A percentile compares a stretch with the other conserved stretches of the same genome.
These are phyloP conservation scores for Neodon shergylaensis DNA, from an alignment of 2,113 vertebrate genomes.

Conservation along the genomic window DNA sequence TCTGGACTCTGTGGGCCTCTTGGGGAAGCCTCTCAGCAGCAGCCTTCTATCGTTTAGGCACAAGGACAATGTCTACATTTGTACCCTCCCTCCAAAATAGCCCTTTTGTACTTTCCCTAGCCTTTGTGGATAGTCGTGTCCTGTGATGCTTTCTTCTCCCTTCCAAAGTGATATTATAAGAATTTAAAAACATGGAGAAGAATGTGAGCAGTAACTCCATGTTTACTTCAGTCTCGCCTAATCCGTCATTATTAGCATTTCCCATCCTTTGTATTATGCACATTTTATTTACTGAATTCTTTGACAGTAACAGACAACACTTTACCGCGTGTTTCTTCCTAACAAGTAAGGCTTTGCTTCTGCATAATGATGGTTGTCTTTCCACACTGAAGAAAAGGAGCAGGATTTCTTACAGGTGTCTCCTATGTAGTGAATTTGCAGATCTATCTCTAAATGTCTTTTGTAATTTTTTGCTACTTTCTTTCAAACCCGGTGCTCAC, in stretches of 20 bases:
- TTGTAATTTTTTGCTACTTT: not conserved
- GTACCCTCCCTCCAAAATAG: rapidly evolving
- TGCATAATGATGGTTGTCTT: not conserved
- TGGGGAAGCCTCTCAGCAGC: not conserved
- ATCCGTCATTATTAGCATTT: not conserved
- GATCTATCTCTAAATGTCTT: not conserved
- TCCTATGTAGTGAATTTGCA: not conserved
- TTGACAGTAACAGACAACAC: not conserved
- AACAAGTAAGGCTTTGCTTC: not conserved
- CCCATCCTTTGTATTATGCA: not conserved
- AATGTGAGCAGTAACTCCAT: not conserved
- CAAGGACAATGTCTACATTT: not conserved
- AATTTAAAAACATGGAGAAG: not conserved
- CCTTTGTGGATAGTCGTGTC: too few relatives aligned
- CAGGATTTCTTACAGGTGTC: not conserved
- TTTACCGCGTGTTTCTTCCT: not conserved
- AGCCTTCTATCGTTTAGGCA: not conserved
- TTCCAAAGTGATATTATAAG: not conserved
- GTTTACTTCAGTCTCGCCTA: not conserved
- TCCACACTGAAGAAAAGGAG: not conserved
- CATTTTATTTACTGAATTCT: slow-evolving; percentile 14
- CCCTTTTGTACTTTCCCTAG: too few relatives aligned
- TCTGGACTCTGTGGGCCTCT: not conserved
- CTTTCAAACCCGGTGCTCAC: not conserved
- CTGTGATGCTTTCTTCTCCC: not conserved